phyloP scores from a whole-genome alignment of 2,888 invertebrate species.

The Cyaniris semiargus region DNA sequence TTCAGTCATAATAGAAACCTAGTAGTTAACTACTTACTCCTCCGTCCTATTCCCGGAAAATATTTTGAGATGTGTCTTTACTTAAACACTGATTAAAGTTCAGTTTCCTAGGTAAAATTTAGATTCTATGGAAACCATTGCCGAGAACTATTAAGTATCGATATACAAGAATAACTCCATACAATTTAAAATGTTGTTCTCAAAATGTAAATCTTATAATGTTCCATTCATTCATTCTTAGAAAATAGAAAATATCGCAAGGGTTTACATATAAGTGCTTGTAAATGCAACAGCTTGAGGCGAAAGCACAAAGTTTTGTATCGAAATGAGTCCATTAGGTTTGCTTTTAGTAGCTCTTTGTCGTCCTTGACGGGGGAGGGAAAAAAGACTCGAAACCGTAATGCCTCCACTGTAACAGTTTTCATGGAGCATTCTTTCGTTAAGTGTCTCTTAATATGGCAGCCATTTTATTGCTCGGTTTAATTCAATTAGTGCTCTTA shows the following conservation, averaged over 20 bases:
- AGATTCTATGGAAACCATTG: too few species aligned
- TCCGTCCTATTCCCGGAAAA: too few species aligned
- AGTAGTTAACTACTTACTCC: too few species aligned
- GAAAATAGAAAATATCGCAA: not conserved
- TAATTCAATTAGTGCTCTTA: not conserved
- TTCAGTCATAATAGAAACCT: too few species aligned
- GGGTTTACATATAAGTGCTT: conserved; percentile 2
- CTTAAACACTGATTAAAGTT: too few species aligned
- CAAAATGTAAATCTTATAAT: not conserved
- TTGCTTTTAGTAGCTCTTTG: conserved; percentile 20
- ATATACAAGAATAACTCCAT: not conserved
- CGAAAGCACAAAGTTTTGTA: conserved; percentile 16
- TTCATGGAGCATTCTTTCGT: not conserved
- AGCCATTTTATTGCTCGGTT: not conserved
- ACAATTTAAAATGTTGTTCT: not conserved
- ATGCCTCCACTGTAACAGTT: not conserved
- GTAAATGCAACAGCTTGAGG: conserved; percentile 8
- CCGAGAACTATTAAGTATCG: too few species aligned
- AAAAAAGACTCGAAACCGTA: not conserved
- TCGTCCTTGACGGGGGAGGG: not conserved
- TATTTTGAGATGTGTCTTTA: too few species aligned
- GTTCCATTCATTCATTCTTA: not conserved
- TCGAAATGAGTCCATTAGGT: conserved; percentile 21
- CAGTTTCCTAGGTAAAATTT: too few species aligned
- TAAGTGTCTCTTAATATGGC: not conserved